phyloP scores from a whole-genome alignment of 2,797 vertebrate genomes.

The Lepus oiostolus region DNA sequence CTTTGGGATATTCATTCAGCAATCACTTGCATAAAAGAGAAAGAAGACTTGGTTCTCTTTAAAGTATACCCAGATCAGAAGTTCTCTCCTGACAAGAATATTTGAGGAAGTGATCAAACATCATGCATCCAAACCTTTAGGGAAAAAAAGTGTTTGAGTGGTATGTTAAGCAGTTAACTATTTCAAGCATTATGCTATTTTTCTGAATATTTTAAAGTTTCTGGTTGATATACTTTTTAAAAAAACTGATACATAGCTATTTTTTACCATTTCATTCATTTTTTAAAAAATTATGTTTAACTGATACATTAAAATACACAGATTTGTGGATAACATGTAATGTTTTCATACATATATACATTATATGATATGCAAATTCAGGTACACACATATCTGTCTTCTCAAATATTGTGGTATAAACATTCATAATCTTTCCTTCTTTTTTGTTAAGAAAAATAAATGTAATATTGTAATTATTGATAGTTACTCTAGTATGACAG shows the following conservation, averaged over 20 bases:
- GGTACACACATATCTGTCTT: too few relatives aligned
- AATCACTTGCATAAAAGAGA: not conserved
- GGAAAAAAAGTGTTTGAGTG: not conserved
- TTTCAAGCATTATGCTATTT: not conserved
- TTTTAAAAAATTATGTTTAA: too few relatives aligned
- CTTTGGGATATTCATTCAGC: not conserved
- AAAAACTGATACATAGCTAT: not conserved
- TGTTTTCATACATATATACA: too few relatives aligned
- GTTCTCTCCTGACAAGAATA: conserved; percentile 1
- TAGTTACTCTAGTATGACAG: not conserved
- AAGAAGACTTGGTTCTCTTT: conserved; percentile 24
- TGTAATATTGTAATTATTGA: too few relatives aligned
- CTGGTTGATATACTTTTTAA: not conserved
- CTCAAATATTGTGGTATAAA: too few relatives aligned
- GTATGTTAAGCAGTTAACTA: not conserved
- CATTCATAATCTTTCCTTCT: too few relatives aligned
- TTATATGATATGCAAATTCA: too few relatives aligned
- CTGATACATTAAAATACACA: too few relatives aligned
- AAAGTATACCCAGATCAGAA: not conserved
- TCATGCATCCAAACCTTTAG: not conserved
- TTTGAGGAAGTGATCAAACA: not conserved
- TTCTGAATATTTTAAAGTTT: not conserved
- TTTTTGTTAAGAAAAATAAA: too few relatives aligned
- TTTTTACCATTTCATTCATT: too few relatives aligned
- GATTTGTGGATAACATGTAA: too few relatives aligned